Conservation (phyloP, 2,113 vertebrate genomes). For the Thamnophis sirtalis region DNA sequence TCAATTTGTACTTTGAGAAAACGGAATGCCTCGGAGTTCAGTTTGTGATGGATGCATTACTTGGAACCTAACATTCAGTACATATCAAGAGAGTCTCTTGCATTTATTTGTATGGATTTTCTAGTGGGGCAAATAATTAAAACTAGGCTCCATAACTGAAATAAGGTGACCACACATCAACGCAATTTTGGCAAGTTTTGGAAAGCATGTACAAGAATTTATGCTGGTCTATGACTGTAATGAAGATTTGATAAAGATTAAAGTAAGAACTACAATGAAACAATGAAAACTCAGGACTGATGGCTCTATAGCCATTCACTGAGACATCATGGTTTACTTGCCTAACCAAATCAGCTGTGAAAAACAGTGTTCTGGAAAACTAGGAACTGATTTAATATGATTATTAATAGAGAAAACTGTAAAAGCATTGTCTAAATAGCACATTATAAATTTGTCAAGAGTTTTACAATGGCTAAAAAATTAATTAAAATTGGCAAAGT, state of each 20-base stretch:
- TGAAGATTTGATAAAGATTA: neutral
- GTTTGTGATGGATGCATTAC: no score
- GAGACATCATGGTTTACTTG: neutral
- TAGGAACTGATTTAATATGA: neutral
- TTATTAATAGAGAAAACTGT: neutral
- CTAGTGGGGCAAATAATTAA: neutral
- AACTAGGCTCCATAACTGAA: neutral
- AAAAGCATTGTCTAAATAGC: neutral
- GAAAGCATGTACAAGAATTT: neutral
- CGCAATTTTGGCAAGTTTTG: neutral
- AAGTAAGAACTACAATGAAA: neutral
- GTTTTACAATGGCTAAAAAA: neutral
- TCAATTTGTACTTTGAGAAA: no score
- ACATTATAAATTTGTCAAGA: neutral
- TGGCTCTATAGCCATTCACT: neutral
- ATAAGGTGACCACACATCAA: neutral
- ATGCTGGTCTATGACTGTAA: neutral
- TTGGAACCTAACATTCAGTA: neutral
- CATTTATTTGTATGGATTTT: neutral
- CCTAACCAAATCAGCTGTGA: neutral
- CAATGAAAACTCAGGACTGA: neutral
- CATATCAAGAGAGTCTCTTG: neutral
- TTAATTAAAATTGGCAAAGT: neutral
- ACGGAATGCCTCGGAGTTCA: no score
- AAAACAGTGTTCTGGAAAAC: neutral